phyloP scores from a whole-genome alignment of 2,113 vertebrate species.

The Columba livia region DNA sequence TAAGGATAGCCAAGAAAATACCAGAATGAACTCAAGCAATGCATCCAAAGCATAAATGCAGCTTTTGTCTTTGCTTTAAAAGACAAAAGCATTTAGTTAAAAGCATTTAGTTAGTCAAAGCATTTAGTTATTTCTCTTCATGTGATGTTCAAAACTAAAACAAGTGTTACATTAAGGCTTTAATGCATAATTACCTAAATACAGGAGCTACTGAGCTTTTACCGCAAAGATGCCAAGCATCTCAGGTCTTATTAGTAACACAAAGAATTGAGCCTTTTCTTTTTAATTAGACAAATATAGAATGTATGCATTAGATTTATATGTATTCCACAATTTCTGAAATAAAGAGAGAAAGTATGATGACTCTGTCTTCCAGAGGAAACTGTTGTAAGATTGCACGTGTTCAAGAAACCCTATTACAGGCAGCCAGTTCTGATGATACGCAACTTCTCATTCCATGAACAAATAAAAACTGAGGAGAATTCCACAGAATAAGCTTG shows the following conservation, averaged over 20 bases:
- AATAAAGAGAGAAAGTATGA: not conserved
- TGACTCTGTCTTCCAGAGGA: not conserved
- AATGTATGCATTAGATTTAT: not conserved
- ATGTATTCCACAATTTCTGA: not conserved
- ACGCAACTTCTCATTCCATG: not conserved
- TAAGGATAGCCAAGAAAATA: not conserved
- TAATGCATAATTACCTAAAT: not conserved
- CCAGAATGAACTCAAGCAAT: not conserved
- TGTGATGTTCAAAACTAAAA: not conserved
- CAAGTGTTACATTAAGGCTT: not conserved
- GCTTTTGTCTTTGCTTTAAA: not conserved
- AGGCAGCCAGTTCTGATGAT: not conserved
- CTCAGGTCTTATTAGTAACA: not conserved
- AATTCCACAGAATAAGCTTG: not conserved
- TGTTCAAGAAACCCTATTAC: not conserved
- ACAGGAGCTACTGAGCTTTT: not conserved
- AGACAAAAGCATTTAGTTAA: too few species aligned
- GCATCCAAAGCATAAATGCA: not conserved
- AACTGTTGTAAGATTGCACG: not conserved
- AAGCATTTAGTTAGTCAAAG: too few species aligned
- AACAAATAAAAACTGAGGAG: not conserved
- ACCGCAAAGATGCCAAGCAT: not conserved
- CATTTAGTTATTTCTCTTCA: not conserved
- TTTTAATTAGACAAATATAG: not conserved
- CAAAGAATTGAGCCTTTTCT: not conserved